These are phyloP conservation scores for Strigamia crassipes DNA, from an alignment of 2,888 invertebrate genomes.

Conservation along the genomic window DNA sequence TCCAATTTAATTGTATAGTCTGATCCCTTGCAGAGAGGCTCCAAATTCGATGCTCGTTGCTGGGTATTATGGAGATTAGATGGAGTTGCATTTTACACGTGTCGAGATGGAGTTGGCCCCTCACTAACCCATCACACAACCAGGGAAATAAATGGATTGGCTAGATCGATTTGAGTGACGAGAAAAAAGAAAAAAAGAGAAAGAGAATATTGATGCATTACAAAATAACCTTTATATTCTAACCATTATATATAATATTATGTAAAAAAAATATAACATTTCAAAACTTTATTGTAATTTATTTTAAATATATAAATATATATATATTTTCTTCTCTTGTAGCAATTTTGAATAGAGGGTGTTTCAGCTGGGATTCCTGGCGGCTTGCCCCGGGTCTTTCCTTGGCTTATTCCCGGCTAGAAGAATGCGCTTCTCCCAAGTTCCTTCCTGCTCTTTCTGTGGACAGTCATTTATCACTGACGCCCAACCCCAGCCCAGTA, in stretches of 20 bases:
- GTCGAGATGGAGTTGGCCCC: constrained; percentile 42
- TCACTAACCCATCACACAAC: constrained; percentile 36
- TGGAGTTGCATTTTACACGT: constrained; percentile 42
- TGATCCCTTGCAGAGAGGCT: constrained; percentile 40
- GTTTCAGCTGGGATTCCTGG: constrained; percentile 39
- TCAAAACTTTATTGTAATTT: neutral
- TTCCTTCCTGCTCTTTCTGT: constrained; percentile 47
- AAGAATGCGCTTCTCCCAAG: constrained; percentile 46
- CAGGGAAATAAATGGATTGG: constrained; percentile 44
- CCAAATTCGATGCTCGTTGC: constrained; percentile 35
- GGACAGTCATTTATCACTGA: constrained; percentile 47
- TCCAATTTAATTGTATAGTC: constrained; percentile 17
- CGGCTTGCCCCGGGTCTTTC: constrained; percentile 33
- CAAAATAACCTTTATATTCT: neutral
- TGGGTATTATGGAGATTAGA: constrained; percentile 37
- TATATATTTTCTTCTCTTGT: neutral
- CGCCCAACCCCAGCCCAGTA: constrained; percentile 34
- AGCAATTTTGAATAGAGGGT: constrained; percentile 1
- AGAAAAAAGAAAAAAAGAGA: neutral
- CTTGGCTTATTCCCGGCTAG: constrained; percentile 34
- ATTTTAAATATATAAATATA: neutral
- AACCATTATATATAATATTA: neutral
- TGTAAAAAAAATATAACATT: neutral
- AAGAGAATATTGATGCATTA: constrained; percentile 20
- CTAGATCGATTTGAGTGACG: constrained; percentile 41